Conservation (phyloP, 1,140 invertebrate species). For the Zaprionus tsacasi region DNA sequence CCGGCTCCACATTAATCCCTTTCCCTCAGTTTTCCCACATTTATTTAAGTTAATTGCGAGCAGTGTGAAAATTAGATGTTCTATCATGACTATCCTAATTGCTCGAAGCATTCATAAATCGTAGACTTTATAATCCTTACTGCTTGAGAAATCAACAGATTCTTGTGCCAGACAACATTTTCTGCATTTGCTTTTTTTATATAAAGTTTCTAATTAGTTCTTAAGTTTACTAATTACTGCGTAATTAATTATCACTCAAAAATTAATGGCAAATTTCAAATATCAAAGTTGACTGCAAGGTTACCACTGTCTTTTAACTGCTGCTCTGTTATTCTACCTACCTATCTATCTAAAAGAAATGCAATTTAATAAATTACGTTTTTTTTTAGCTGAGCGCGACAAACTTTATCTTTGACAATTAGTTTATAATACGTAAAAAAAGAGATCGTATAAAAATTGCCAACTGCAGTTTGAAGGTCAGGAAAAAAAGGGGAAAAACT, state of each 20-base stretch:
- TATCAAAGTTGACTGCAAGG: neutral
- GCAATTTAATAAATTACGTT: conserved; percentile 4
- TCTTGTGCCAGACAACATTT: no score
- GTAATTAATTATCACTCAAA: neutral
- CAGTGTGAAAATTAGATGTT: conserved; percentile 60
- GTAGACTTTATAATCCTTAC: no score
- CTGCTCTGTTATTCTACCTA: neutral
- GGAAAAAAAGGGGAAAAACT: conserved; percentile 9
- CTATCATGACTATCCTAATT: conserved; percentile 62
- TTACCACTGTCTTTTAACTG: neutral
- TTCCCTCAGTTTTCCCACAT: neutral
- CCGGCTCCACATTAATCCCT: conserved; percentile 3
- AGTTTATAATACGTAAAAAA: conserved; percentile 20
- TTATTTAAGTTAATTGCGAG: conserved; percentile 68
- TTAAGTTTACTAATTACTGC: neutral
- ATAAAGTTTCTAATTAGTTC: neutral
- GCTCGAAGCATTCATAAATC: conserved; percentile 55
- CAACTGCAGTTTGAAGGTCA: conserved; percentile 17
- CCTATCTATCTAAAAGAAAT: neutral
- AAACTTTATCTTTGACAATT: conserved; percentile 17
- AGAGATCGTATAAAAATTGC: neutral
- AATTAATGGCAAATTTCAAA: neutral
- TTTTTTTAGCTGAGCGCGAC: neutral
- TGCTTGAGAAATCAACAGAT: no score
- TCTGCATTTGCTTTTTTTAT: no score